Evolutionary conservation across 2,797 vertebrate genomes (phyloP).

Genomic region (Phoeniculus purpureus): DNA sequence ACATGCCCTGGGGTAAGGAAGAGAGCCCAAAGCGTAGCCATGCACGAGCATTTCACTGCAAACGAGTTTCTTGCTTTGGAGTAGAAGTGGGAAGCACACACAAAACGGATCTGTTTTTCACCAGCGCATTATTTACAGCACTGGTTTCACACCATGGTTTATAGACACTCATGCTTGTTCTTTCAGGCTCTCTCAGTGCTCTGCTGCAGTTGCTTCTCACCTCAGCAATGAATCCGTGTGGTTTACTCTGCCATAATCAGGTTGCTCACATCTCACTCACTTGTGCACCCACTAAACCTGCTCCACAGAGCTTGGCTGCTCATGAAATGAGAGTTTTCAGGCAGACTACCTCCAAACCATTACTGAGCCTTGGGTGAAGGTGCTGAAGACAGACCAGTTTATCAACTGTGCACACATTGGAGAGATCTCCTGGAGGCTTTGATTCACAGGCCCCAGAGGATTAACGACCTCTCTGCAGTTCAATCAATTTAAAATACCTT

Average conservation of each 20-base stretch:
- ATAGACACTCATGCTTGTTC: not conserved
- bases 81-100: not conserved
- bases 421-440: not conserved
- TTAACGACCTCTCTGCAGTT: not conserved
- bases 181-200: not conserved
- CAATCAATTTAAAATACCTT: not conserved
- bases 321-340: not conserved
- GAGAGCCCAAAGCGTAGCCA: not conserved
- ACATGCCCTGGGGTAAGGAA: slow-evolving; percentile 6
- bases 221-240: not conserved
- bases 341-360: not conserved
- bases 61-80: not conserved
- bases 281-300: not conserved
- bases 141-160: slow-evolving; percentile 20
- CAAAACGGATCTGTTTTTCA: slow-evolving; percentile 48
- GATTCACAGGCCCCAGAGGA: not conserved
- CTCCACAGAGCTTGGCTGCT: not conserved
- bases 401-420: not conserved
- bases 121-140: slow-evolving; percentile 37
- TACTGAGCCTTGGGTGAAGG: not conserved
- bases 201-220: not conserved
- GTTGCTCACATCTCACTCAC: not conserved
- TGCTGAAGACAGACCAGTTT: not conserved
- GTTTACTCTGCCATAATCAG: not conserved
- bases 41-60: not conserved